Evolutionary conservation across 2,888 invertebrate species (phyloP), one percentile per base, ranked within the genome.

Genomic region (Drosophila robusta): DNA sequence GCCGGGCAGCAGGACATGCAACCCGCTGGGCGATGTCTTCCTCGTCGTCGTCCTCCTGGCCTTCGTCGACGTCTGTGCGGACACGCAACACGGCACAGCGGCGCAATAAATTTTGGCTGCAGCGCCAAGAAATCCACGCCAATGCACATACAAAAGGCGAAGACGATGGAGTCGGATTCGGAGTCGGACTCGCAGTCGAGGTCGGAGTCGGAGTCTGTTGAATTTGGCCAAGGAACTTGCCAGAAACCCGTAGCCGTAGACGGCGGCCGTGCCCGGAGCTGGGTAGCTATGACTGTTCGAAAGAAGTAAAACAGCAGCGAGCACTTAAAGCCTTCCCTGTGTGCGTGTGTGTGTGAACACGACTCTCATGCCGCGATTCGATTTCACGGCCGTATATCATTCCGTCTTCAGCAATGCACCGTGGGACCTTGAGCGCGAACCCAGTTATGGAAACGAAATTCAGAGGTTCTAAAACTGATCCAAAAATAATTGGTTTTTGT

Each of bases 361-460:
- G 45, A 45, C 66, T 52, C 76, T 62, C 76, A 65, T 64, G 66
- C 57, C 71, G 56, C 80, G 75, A 70, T 86, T 80, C 73, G 87
- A 84, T 85, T 89, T 87, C 73, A 78, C 75, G 78, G 84, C 78
- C 80, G 82, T 89, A 84, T 90, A 90, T 89, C 89, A 90, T 90
- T 83, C 75, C 83, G 74, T 67, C 50, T 54, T 58, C 39, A 44
- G 34, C 58, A 41, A 34, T 45, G 54, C 44, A 62, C 64, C 3
- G 47, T 62, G 62, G 63, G 6, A 9, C 12, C 11, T 4, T 38
- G 0, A 11, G 12, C 1, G 1, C 34, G 12, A 34, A 11, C 4
- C 0, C 26, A 29, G 26, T 34, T 12, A 12, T 34, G 34, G 0
- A 0, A 12, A 12, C 4, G 12, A 4, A 0, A 29, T 29, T 29